These are phyloP conservation scores for Thumatha senex DNA, from an alignment of 2,888 invertebrate genomes.

Conservation along the genomic window DNA sequence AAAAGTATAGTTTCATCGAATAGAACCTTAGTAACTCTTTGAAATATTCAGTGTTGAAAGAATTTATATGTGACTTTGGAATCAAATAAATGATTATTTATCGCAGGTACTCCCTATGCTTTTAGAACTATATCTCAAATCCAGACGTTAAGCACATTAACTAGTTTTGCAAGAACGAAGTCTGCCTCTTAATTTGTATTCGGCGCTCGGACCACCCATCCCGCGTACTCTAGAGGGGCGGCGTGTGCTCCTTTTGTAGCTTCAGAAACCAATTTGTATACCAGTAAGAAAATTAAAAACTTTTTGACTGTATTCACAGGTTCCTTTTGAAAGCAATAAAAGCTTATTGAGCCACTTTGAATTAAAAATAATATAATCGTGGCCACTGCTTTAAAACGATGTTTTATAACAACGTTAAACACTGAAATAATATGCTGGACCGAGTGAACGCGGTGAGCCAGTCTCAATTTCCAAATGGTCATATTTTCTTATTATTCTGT, in stretches of 20 bases:
- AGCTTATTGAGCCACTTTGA: conserved; percentile 43
- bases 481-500: no score
- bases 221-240: conserved; percentile 50
- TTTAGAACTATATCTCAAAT: conserved; percentile 61
- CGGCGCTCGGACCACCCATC: conserved; percentile 59
- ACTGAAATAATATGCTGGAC: no score
- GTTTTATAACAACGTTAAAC: no score
- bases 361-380: conserved; percentile 21
- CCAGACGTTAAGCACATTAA: conserved; percentile 69
- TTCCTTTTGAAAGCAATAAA: conserved; percentile 54
- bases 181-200: conserved; percentile 77
- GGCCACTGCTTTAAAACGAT: conserved; percentile 10
- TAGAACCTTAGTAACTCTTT: no score
- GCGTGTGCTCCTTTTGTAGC: conserved; percentile 73
- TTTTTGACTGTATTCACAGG: conserved; percentile 58
- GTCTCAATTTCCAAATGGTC: no score
- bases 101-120: conserved; percentile 42
- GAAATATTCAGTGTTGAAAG: no score
- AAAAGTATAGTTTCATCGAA: no score
- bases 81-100: conserved; percentile 45
- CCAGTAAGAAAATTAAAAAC: conserved; percentile 76
- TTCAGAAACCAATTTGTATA: conserved; percentile 78
- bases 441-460: no score
- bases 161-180: conserved; percentile 65
- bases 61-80: no score